Base-by-base conservation (phyloP, 1,140 invertebrate species). In the Aphis gossypii region DNA sequence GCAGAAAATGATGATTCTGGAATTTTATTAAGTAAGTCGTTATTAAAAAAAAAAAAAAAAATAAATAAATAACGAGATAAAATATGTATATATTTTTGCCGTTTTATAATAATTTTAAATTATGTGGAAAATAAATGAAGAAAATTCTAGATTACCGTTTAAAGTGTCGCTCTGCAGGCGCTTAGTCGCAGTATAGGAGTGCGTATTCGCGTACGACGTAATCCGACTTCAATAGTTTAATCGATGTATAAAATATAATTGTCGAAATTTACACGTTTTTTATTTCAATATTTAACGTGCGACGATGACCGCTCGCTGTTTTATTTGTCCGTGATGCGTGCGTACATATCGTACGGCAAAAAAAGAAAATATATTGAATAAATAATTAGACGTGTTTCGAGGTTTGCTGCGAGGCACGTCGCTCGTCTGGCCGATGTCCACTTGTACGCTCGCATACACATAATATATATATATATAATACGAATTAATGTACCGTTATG, bases 341-440 rank as follows among this genome's bases (percentile, higher is more conserved):
- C n/a, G 60, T n/a, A 18, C 9, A 41, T 41, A 41, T 41, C 38
- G 4, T 68, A n/a, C 60, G 30, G 3, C 11, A 30, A n/a, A 76
- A 14, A 14, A 76, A 18, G 60, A 76, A n/a, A 76, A 76, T 76
- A 76, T n/a, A 35, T n/a, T 18, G 60, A 76, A 76, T 76, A 76
- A 76, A 76, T 76, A 76, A 76, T 76, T 76, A n/a, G 60, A 76
- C n/a, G 60, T 76, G 60, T 76, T 76, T 76, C 60, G 60, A 76
- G 60, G 60, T n/a, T 30, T 76, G 30, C 60, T 4, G 30, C 25
- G 60, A 76, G 30, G 60, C 60, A 76, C 60, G 60, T 76, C 60
- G 30, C 60, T 30, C 60, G 60, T 76, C 60, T 76, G 60, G 60
- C n/a, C n/a, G n/a, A n/a, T n/a, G 30, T 76, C n/a, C 60, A 76